These are phyloP conservation scores for Odontamblyopus lacepedii DNA, from an alignment of 2,797 vertebrate genomes.

Conservation along the genomic window DNA sequence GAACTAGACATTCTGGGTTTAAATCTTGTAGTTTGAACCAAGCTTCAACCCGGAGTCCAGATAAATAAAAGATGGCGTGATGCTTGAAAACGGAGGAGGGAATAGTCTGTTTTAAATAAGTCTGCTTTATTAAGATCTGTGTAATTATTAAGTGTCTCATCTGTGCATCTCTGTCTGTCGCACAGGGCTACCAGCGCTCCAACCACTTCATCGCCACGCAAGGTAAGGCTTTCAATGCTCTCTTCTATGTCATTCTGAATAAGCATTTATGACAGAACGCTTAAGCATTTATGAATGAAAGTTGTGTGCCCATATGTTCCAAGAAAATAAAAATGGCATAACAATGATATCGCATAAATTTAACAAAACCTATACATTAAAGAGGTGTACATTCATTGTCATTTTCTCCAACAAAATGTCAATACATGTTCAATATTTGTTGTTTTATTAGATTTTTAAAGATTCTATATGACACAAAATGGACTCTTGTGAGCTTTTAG, in stretches of 20 bases:
- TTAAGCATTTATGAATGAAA: not conserved
- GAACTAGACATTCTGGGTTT: not conserved
- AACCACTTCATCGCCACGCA: constrained; percentile 98
- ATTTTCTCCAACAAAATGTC: not conserved
- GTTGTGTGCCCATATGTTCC: not conserved
- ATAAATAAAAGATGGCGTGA: constrained; percentile 50
- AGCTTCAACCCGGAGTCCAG: constrained; percentile 18
- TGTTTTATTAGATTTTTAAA: not conserved
- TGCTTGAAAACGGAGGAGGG: constrained; percentile 39
- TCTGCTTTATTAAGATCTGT: constrained; percentile 35
- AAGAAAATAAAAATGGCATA: not conserved
- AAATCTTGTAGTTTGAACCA: constrained; percentile 1
- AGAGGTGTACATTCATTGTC: not conserved
- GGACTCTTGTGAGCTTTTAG: no score
- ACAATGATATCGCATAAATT: not conserved
- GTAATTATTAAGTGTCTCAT: constrained; percentile 43
- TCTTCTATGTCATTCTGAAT: not conserved
- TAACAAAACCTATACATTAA: not conserved
- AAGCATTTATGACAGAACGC: not conserved
- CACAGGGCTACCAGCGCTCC: constrained; percentile 92
- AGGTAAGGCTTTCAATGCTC: constrained; percentile 77
- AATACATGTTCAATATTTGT: not conserved
- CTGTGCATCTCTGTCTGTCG: constrained; percentile 14
- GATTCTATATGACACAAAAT: no score
- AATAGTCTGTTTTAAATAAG: constrained; percentile 38